Evolutionary conservation across 2,888 invertebrate genomes (phyloP).

Genomic region (Norana najaformis): DNA sequence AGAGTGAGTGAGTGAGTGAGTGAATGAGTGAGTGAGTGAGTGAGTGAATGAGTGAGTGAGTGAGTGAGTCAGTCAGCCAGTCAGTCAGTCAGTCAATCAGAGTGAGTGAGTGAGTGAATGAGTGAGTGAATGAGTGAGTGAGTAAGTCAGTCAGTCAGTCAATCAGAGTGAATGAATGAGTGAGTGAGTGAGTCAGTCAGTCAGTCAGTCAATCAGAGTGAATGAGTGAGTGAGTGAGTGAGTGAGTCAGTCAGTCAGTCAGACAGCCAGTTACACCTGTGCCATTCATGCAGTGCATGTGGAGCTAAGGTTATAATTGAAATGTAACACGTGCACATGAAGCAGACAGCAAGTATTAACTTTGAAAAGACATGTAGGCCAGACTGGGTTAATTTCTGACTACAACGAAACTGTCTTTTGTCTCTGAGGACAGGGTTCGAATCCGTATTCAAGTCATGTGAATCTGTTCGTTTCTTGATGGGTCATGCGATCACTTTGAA

Average conservation of each 20-base stretch:
- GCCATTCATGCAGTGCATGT: background rate
- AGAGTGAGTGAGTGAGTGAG: too few species aligned
- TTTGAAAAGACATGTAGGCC: background rate
- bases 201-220: too few species aligned
- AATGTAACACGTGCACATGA: background rate
- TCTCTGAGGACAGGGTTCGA: background rate
- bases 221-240: too few species aligned
- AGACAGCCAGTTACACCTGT: background rate
- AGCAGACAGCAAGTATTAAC: background rate
- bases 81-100: too few species aligned
- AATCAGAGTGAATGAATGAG: too few species aligned
- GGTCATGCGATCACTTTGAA: background rate
- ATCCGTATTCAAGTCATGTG: background rate
- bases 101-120: too few species aligned
- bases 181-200: too few species aligned
- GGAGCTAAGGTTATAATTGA: background rate
- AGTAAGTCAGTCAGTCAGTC: too few species aligned
- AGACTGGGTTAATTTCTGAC: background rate
- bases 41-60: too few species aligned
- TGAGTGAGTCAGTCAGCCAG: too few species aligned
- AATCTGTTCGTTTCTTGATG: background rate
- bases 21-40: too few species aligned
- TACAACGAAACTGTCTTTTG: background rate
- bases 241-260: background rate
- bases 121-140: too few species aligned